Percentiles rank a stretch among this genome's conserved stretches.
phyloP scores from a whole-genome alignment of 2,888 invertebrate species.

The Cheilosia scutellata region DNA sequence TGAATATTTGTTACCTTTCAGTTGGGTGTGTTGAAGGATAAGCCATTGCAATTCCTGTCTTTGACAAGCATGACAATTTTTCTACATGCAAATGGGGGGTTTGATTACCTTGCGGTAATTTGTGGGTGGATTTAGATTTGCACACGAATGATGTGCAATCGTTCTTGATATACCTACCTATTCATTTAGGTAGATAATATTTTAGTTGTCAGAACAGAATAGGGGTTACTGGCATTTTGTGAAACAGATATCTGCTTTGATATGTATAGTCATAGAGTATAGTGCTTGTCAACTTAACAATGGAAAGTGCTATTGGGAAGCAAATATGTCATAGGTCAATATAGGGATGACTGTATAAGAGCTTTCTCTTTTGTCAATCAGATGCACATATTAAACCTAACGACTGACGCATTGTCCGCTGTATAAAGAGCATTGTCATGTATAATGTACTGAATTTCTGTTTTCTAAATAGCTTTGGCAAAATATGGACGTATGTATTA shows the following conservation, averaged over 20 bases:
- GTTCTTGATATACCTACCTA: not conserved
- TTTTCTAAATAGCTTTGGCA: no score
- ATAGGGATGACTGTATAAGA: no score
- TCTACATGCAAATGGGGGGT: constrained; percentile 6
- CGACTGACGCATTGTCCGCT: no score
- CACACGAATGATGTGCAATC: constrained; percentile 4
- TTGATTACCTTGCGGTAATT: constrained; percentile 43
- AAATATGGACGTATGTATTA: no score
- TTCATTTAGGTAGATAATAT: constrained; percentile 11
- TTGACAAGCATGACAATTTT: constrained; percentile 30
- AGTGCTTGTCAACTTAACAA: not conserved
- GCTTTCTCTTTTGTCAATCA: no score
- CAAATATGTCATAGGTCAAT: no score
- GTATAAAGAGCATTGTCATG: no score
- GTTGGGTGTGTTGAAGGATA: constrained; percentile 44
- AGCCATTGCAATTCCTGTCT: constrained; percentile 30
- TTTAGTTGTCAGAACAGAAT: constrained; percentile 18
- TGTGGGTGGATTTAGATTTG: constrained; percentile 34
- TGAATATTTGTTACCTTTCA: constrained; percentile 59
- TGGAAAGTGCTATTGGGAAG: not conserved
- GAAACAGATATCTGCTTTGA: not conserved
- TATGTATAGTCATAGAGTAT: not conserved
- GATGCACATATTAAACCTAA: no score
- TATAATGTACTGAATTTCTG: no score
- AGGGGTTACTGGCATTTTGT: not conserved